Base-by-base conservation (phyloP, 2,113 vertebrate species). In the Alectura lathami region DNA sequence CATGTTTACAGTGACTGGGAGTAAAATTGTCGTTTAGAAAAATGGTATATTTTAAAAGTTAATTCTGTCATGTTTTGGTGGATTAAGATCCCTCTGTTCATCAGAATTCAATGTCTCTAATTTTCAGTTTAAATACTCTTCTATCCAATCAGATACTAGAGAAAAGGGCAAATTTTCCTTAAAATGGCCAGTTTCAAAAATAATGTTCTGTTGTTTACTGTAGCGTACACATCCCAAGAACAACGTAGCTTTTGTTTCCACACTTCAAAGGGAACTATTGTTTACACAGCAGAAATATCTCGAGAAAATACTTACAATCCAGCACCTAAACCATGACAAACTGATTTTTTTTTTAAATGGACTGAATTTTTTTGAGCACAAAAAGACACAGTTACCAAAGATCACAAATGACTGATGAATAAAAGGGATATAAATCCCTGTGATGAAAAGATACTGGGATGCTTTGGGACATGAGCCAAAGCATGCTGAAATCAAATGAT, bases 241-340 rank as follows among this genome's bases (percentile, higher is more conserved):
- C 79, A 96, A 70, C 34, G 45, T 11, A 11, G 64, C 56, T 0
- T 81, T 92, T 96, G 80, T 94, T 95, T 91, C 82, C 66, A 5
- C 1, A 0, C 43, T 85, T 95, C 74, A 89, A 94, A 91, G 59
- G 40, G 57, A 77, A 17, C 48, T 79, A 69, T 63, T 96, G 80
- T 95, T 88, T 68, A 36, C 68, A 70, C 47, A 70, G 40, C 47
- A 89, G 40, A 81, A 83, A 51, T 22, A n/a, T 22, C 43, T 88
- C 51, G 76, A 70, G 68, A 69, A 83, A 74, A 83, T 18, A n/a
- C 6, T 42, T 17, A 13, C 45, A n/a, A 30, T 40, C 15, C 64
- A 91, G 32, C 50, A 47, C 56, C 64, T 56, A 62, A 86, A 51
- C 5, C 5, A 68, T 1, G 11, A 54, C 29, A 81, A 94, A 70